phyloP scores from a whole-genome alignment of 2,113 vertebrate species.

The Erythrocercus mccallii region DNA sequence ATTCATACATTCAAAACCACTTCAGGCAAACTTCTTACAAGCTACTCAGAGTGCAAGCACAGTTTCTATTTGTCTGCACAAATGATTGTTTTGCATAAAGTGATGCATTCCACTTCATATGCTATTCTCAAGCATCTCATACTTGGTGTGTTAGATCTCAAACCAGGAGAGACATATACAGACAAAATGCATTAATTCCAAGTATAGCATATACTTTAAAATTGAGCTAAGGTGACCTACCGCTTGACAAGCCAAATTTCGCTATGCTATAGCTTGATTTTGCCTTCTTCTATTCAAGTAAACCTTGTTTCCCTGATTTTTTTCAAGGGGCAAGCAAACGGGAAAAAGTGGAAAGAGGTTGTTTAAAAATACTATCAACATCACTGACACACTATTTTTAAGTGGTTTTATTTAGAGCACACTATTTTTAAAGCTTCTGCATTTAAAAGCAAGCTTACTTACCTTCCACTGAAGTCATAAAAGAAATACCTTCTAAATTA shows the following conservation, averaged over 20 bases:
- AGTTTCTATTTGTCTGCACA: not conserved
- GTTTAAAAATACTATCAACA: conserved; percentile 6
- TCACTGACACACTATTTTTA: conserved; percentile 1
- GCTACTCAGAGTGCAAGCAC: not conserved
- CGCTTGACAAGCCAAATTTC: not conserved
- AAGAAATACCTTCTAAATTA: not conserved
- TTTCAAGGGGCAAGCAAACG: not conserved
- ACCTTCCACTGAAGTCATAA: not conserved
- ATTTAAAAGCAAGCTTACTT: conserved; percentile 9
- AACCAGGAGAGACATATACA: not conserved
- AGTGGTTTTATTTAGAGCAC: not conserved
- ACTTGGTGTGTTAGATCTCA: not conserved
- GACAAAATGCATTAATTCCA: conserved; percentile 8
- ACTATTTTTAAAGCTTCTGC: conserved; percentile 16
- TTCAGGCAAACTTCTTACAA: not conserved
- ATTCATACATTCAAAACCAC: not conserved
- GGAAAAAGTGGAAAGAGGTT: not conserved
- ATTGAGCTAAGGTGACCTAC: conserved; percentile 11
- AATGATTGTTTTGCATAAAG: not conserved
- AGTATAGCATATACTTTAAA: not conserved
- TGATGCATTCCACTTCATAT: not conserved
- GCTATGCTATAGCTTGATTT: not conserved
- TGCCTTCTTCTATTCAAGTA: not conserved
- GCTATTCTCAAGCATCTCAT: not conserved
- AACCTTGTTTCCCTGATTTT: not conserved